Evolutionary conservation across 2,797 vertebrate species (phyloP).

Genomic region (Halcyon leucocephala): DNA sequence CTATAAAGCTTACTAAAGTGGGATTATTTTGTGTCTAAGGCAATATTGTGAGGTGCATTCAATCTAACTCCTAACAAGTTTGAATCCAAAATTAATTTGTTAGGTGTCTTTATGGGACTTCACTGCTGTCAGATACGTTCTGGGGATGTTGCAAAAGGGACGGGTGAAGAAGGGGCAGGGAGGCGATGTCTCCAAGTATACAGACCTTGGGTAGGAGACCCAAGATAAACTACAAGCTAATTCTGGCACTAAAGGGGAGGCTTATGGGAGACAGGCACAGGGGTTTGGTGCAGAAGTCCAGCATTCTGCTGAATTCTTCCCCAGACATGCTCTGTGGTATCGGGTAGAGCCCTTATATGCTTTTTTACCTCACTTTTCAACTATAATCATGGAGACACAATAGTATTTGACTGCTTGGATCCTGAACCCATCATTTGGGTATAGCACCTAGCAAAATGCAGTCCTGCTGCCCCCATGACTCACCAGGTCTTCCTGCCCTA

Average conservation of each 20-base stretch:
- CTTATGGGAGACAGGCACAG: not conserved
- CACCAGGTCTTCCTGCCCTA: not conserved
- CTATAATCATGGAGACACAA: not conserved
- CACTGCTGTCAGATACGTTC: not conserved
- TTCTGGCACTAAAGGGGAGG: not conserved
- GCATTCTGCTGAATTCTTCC: not conserved
- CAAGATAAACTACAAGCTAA: not conserved
- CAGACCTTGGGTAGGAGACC: not conserved
- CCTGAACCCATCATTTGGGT: not conserved
- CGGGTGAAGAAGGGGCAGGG: not conserved
- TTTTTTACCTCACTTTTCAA: not conserved
- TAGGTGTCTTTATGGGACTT: not conserved
- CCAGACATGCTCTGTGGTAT: not conserved
- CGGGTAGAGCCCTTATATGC: not conserved
- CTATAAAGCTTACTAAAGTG: conserved; percentile 37
- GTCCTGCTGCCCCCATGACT: not conserved
- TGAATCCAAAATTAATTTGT: conserved; percentile 45
- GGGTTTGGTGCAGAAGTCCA: not conserved
- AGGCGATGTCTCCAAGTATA: not conserved
- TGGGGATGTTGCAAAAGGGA: not conserved
- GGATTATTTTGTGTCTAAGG: conserved; percentile 39
- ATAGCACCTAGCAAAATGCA: not conserved
- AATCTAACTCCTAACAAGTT: conserved; percentile 36
- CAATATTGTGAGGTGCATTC: conserved; percentile 38
- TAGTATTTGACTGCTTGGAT: not conserved